A percentile compares a stretch with the other conserved stretches of the same genome.
Conservation (phyloP, 2,888 invertebrate genomes). For the Sminthurides aquaticus region DNA sequence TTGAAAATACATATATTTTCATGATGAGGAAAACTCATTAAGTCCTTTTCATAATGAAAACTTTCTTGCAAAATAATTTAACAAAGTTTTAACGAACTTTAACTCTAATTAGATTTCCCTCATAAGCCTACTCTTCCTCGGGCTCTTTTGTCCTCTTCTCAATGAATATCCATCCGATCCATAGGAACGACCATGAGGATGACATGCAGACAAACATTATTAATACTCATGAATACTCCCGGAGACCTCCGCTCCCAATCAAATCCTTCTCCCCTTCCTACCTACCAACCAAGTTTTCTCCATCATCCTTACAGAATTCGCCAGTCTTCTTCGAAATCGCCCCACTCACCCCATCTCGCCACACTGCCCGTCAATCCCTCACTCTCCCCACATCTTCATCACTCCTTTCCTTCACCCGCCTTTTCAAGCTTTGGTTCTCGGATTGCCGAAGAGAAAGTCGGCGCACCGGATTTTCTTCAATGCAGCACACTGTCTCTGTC, state of each 20-base stretch:
- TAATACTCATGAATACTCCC: not conserved
- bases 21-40: constrained; percentile 44
- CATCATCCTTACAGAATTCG: not conserved
- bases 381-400: not conserved
- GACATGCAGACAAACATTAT: constrained; percentile 34
- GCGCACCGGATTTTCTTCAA: too few relatives aligned
- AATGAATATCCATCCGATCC: constrained; percentile 42
- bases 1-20: constrained; percentile 36
- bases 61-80: constrained; percentile 44
- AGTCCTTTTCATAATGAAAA: constrained; percentile 44
- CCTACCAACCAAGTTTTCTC: not conserved
- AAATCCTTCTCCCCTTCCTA: too few relatives aligned
- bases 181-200: constrained; percentile 10
- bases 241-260: not conserved
- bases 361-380: not conserved
- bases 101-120: constrained; percentile 44
- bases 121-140: constrained; percentile 35
- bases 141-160: constrained; percentile 42
- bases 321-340: constrained; percentile 13
- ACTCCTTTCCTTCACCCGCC: too few relatives aligned
- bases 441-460: too few relatives aligned
- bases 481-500: too few relatives aligned
- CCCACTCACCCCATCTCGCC: not conserved
- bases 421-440: too few relatives aligned
- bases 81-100: constrained; percentile 44